Percentiles rank a stretch among this genome's conserved stretches.
These are phyloP conservation scores for Thereva nobilitata DNA, from an alignment of 2,888 invertebrate species.

Conservation along the genomic window DNA sequence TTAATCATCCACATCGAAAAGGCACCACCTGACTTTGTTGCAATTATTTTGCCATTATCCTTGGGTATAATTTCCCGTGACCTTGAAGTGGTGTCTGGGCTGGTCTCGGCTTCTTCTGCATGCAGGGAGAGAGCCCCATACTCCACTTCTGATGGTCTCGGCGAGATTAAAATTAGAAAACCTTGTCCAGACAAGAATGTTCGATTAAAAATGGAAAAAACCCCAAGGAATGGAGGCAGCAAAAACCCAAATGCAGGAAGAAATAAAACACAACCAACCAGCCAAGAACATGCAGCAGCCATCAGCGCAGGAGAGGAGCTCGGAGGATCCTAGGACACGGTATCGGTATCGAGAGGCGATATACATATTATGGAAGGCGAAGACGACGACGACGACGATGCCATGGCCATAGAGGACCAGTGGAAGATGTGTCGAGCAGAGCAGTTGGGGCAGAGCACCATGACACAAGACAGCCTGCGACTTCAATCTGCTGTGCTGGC, in stretches of 20 bases:
- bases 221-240: conserved; percentile 5
- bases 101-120: conserved; percentile 3
- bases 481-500: background rate
- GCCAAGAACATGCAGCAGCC: background rate
- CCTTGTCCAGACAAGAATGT: conserved; percentile 34
- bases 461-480: conserved; percentile 4
- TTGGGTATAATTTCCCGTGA: conserved; percentile 28
- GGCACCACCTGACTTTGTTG: conserved; percentile 16
- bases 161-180: conserved; percentile 30
- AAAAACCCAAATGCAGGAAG: conserved; percentile 13
- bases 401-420: too few species aligned
- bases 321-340: background rate
- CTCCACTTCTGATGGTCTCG: conserved; percentile 29
- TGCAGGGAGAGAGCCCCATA: conserved; percentile 4
- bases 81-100: conserved; percentile 22
- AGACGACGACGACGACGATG: too few species aligned
- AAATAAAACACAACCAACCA: conserved; percentile 8
- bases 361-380: too few species aligned
- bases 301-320: conserved; percentile 12
- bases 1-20: conserved; percentile 22
- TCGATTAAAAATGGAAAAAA: conserved; percentile 29
- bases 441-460: conserved; percentile 8
- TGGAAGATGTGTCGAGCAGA: too few species aligned
- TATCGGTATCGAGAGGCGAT: too few species aligned
- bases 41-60: conserved; percentile 36